Evolutionary conservation across 2,888 invertebrate species (phyloP).

Genomic region (Notodonta dromedarius): DNA sequence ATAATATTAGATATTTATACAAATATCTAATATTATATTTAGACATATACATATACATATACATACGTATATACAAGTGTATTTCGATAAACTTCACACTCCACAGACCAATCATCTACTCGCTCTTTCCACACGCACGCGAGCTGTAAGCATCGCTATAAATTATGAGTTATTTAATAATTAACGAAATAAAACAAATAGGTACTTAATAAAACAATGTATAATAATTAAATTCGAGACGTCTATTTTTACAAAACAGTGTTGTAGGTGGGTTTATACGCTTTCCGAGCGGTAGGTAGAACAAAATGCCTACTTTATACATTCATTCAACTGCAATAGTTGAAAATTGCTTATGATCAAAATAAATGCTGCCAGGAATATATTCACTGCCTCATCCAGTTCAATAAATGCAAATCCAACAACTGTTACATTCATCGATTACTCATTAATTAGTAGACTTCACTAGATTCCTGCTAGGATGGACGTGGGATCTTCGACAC

Average conservation of each 20-base stretch:
- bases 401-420: no score
- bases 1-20: no score
- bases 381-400: neutral
- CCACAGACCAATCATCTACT: no score
- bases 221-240: slow-evolving; percentile 12
- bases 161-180: neutral
- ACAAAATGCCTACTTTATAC: no score
- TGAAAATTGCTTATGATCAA: no score
- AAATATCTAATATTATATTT: no score
- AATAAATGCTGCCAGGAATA: neutral
- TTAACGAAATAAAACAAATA: neutral
- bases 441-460: neutral
- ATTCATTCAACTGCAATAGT: no score
- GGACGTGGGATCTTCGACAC: slow-evolving; percentile 98
- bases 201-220: neutral
- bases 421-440: neutral
- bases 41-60: no score
- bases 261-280: neutral
- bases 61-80: no score
- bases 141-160: no score
- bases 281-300: neutral
- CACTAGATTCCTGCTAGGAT: slow-evolving; percentile 94
- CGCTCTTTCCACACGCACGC: no score
- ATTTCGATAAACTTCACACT: no score
- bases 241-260: slow-evolving; percentile 16